phyloP scores from a whole-genome alignment of 35 echinoderm and acorn worm genomes.

The Patiria miniata region DNA sequence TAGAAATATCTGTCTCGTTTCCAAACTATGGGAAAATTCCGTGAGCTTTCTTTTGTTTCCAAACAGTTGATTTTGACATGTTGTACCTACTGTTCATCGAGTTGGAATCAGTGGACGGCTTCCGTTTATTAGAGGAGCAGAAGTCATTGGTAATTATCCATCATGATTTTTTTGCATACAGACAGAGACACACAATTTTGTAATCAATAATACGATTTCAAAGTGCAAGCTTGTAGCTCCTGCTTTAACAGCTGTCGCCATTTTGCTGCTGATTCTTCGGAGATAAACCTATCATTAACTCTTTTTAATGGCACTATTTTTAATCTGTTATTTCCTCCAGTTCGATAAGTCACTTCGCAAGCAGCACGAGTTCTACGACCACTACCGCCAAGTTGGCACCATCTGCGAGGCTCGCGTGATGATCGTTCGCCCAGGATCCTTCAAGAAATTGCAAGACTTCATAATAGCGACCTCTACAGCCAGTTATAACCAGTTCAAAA shows the following conservation, averaged over 20 bases:
- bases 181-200: no score
- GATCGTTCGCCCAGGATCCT: constrained; percentile 46
- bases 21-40: no score
- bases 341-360: constrained; percentile 36
- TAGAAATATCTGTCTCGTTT: no score
- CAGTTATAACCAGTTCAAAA: constrained; percentile 60
- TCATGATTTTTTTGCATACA: no score
- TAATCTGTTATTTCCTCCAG: background rate
- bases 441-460: constrained; percentile 51
- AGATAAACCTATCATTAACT: no score
- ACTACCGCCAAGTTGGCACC: constrained; percentile 11
- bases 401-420: constrained; percentile 12
- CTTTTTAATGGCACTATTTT: no score
- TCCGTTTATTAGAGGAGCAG: background rate
- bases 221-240: no score
- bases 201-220: no score
- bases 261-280: no score
- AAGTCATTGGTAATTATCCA: background rate
- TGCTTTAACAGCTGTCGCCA: no score
- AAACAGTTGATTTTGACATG: background rate
- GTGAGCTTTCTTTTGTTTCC: background rate
- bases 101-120: background rate
- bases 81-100: background rate
- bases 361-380: constrained; percentile 18
- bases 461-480: constrained; percentile 57